phyloP scores from a whole-genome alignment of 2,797 vertebrate species.

The Nyctibius grandis region DNA sequence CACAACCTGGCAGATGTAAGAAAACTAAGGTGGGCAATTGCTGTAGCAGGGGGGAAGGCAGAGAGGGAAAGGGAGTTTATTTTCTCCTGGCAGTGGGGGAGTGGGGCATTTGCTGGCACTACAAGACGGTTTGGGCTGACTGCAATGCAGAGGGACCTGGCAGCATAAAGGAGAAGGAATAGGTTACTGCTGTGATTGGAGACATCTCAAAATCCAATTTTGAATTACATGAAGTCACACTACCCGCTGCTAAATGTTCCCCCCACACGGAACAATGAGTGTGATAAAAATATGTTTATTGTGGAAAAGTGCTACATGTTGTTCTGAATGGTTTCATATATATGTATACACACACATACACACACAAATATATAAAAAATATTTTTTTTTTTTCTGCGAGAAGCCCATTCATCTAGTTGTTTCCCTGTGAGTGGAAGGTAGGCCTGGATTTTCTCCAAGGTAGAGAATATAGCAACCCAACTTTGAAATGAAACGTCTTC shows the following conservation, averaged over 20 bases:
- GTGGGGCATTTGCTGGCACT: background rate
- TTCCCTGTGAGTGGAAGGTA: background rate
- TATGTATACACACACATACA: fast-evolving
- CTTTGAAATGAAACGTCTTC: background rate
- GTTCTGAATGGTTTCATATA: background rate
- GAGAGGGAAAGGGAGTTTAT: background rate
- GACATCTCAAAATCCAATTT: background rate
- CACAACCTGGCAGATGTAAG: background rate
- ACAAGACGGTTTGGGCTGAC: background rate
- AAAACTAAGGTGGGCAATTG: background rate
- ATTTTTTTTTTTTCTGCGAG: background rate
- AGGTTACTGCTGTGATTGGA: background rate
- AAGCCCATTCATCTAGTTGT: background rate
- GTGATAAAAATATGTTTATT: background rate
- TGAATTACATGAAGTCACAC: background rate
- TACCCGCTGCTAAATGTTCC: background rate
- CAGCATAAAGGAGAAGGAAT: background rate
- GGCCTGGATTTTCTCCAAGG: background rate
- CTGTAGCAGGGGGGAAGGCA: background rate
- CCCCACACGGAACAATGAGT: background rate
- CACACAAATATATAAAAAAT: fast-evolving
- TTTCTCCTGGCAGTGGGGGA: background rate
- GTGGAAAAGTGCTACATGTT: background rate
- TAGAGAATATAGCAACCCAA: background rate
- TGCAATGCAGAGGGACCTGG: background rate